These are phyloP conservation scores for Alexandromys fortis DNA, from an alignment of 2,113 vertebrate species.

Conservation along the genomic window DNA sequence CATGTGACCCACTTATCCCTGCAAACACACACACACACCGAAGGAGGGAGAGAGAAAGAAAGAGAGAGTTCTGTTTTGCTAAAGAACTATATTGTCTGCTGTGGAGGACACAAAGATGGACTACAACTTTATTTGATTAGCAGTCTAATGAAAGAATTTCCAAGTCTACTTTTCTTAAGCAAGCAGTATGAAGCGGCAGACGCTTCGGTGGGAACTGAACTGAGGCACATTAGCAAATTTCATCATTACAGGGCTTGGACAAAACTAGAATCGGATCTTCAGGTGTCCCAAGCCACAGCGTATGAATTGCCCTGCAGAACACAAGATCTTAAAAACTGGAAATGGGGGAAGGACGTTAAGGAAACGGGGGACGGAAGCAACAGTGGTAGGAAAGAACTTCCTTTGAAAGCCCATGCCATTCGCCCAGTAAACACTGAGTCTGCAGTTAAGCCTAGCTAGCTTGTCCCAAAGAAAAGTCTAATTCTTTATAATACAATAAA, in stretches of 20 bases:
- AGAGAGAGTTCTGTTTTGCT: neutral
- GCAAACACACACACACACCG: neutral
- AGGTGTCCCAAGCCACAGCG: neutral
- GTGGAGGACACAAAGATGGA: neutral
- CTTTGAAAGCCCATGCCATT: neutral
- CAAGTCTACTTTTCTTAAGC: neutral
- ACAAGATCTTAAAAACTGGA: neutral
- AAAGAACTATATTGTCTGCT: neutral
- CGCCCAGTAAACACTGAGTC: conserved; percentile 6
- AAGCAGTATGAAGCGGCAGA: neutral
- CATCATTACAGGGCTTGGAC: neutral
- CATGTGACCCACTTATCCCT: neutral
- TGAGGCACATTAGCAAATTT: neutral
- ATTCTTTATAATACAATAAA: conserved; percentile 22
- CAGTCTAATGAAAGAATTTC: neutral
- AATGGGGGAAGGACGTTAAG: neutral
- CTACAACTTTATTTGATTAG: neutral
- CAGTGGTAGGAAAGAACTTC: neutral
- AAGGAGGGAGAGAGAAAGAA: no score
- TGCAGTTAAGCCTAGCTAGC: neutral
- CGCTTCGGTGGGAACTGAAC: neutral
- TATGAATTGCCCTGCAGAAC: neutral
- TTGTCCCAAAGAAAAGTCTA: conserved; percentile 18
- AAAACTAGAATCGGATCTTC: neutral
- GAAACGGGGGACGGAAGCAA: neutral